phyloP scores from a whole-genome alignment of 2,797 vertebrate genomes.

The Holocentrus rufus region DNA sequence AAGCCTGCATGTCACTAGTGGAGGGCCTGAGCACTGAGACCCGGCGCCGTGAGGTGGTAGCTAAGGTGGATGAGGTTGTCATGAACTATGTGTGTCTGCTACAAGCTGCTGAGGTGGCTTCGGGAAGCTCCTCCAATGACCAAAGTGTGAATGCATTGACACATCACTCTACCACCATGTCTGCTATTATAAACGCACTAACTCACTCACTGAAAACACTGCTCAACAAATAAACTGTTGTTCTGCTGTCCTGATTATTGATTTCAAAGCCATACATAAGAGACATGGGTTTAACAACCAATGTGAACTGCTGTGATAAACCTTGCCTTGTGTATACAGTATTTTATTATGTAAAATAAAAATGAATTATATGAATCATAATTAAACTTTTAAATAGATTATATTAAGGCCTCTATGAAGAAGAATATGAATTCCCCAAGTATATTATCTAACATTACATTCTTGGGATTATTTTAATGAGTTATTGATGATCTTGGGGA shows the following conservation, averaged over 20 bases:
- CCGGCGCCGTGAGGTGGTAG: constrained; percentile 87
- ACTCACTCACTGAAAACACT: constrained; percentile 92
- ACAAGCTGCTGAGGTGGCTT: constrained; percentile 88
- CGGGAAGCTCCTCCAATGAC: constrained; percentile 84
- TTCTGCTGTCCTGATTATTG: constrained; percentile 87
- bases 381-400: constrained; percentile 77
- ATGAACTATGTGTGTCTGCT: constrained; percentile 91
- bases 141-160: constrained; percentile 89
- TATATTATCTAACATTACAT: constrained; percentile 70
- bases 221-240: constrained; percentile 87
- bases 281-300: constrained; percentile 80
- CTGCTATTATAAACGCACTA: constrained; percentile 92
- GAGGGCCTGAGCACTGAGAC: constrained; percentile 87
- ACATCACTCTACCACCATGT: constrained; percentile 91
- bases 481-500: constrained; percentile 60
- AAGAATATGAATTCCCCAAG: constrained; percentile 70
- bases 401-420: constrained; percentile 75
- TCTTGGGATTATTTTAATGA: constrained; percentile 69
- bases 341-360: constrained; percentile 90
- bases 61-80: constrained; percentile 89
- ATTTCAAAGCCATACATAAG: constrained; percentile 98
- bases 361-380: constrained; percentile 75
- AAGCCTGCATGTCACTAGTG: constrained; percentile 93
- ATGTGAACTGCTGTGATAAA: constrained; percentile 90
- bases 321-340: constrained; percentile 94